Evolutionary conservation across 2,113 vertebrate species (phyloP), one percentile per base, ranked within the genome.

Genomic region (Anguilla japonica): DNA sequence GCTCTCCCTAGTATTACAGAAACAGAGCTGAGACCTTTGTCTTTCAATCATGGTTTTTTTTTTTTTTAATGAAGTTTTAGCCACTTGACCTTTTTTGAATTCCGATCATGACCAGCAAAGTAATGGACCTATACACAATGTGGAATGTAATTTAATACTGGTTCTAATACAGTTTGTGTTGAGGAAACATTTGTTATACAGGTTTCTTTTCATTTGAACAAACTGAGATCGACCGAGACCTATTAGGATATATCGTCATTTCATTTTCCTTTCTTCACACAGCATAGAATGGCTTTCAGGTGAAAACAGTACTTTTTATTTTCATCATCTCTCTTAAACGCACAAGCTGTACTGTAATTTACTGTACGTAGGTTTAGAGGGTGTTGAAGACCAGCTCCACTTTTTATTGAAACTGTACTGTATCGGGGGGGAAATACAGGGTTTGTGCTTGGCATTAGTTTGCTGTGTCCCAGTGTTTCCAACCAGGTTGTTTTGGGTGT

Each of bases 281-380:
- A 39, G 40, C 79, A 80, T 63, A 75, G 75, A 53, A 71, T 50
- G 79, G 53, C 43, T 71, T 71, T 82, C 39, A 6, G 1, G 26
- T 41, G 34, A 40, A 53, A 50, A 14, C 7, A 53, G 8, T 46
- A 53, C 14, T 20, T 57, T 87, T 29, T 29, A 50, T 83, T 39
- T 53, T 15, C 40, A 60, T 53, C 57, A 86, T 41, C 86, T 41
- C 14, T n/a, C 26, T 79, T 83, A 84, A 14, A 89, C 87, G 41
- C 90, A 90, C 79, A 89, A 90, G 29, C 83, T 82, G 71, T 53
- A 16, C 18, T 93, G 90, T 93, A 92, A 91, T 91, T 93, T 0
- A 63, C 81, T 94, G 93, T 94, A 91, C 46, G 94, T 94, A 92
- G 94, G 92, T 95, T 92, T 89, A 93, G 91, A 92, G 71, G 85